Percentiles rank a stretch among this genome's conserved stretches.
Evolutionary conservation across 2,797 vertebrate genomes (phyloP).

Genomic region (Sebastes elongatus): DNA sequence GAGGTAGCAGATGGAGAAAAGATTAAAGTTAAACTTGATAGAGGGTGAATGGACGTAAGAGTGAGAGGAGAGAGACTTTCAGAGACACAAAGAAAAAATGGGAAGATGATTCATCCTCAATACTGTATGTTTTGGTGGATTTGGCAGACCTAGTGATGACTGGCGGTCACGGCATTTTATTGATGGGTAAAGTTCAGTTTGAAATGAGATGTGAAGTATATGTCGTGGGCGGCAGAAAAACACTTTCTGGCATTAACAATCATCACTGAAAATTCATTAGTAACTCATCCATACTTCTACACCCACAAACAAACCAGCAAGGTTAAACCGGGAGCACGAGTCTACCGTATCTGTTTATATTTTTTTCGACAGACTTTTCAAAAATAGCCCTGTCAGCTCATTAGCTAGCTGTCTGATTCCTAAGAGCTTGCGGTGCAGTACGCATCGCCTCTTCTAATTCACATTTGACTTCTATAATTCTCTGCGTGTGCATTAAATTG

Average conservation of each 20-base stretch:
- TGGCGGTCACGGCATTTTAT: background rate
- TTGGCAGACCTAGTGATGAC: background rate
- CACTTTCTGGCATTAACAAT: background rate
- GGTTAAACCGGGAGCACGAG: background rate
- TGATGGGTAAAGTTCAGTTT: background rate
- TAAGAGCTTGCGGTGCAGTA: background rate
- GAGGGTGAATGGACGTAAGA: background rate
- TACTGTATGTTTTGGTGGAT: background rate
- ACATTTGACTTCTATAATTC: background rate
- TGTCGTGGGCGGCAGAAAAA: background rate
- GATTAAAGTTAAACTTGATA: background rate
- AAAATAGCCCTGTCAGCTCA: constrained; percentile 6
- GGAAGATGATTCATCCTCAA: background rate
- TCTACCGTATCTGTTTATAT: background rate
- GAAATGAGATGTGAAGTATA: background rate
- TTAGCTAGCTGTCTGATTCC: background rate
- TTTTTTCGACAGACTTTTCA: background rate
- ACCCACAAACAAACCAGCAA: background rate
- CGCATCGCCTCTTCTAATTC: background rate
- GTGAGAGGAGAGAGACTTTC: background rate
- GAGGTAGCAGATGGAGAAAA: background rate
- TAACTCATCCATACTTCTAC: background rate
- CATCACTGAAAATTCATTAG: background rate
- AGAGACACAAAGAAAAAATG: background rate
- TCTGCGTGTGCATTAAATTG: background rate